Evolutionary conservation across 2,888 invertebrate species (phyloP), one percentile per base, ranked within the genome.

Genomic region (Hololepta plana): DNA sequence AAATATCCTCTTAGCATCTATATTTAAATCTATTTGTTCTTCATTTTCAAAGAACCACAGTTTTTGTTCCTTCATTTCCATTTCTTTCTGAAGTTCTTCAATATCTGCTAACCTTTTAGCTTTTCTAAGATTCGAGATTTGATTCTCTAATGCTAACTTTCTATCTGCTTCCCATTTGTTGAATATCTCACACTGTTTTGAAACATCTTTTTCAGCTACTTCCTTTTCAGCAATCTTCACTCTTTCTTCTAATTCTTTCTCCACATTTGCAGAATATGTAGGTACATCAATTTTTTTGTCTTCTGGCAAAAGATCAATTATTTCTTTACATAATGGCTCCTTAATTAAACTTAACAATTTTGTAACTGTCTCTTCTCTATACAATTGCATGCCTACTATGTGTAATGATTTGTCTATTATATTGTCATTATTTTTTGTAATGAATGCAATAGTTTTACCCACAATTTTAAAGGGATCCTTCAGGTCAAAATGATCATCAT

Each of bases 401-500:
- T 55, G 54, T 22, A 63, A 40, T 21, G 58, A 47, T 28, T 41
- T 46, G 32, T 61, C 63, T 4, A 73, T 36, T 32, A 57, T 45
- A 35, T 68, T 57, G 28, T 55, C 43, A 33, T 54, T 43, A 30
- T 46, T 42, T 38, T 60, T 57, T 3, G 70, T 67, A 32, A 72
- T 63, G 14, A 49, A 42, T 55, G 65, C 64, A 16, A 62, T 59
- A 2, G 87, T 81, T 59, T 93, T 93, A 1, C 91, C 91, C 24
- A 81, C 61, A 20, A 85, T 56, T 43, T 70, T 63, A 13, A 62
- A 50, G 4, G 73, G 65, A 37, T 82, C 72, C 31, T 53, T 64
- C 11, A 91, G 60, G 53, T 88, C 88, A 57, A 88, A 87, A 51
- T 93, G 90, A 44, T 84, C 79, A 57, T 93, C 91, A 54, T 76